Evolutionary conservation across 2,888 invertebrate genomes (phyloP), one percentile per base, ranked within the genome.

Genomic region (Noctua janthina): DNA sequence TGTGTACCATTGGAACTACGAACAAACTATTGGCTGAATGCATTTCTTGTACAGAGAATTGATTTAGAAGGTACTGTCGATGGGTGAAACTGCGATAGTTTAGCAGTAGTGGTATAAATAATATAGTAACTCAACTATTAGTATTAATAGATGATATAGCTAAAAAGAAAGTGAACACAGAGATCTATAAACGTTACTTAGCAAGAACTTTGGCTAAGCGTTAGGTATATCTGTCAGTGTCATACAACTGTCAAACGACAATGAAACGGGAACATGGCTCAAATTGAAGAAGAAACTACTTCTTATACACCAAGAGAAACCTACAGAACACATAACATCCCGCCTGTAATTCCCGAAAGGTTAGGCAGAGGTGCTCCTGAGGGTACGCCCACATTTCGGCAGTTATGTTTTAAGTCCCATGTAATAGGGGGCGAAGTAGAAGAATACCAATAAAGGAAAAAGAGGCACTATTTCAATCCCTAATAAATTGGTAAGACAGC

Each of bases 21-120:
- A 66, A 83, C 83, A 70, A 77, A 78, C 79, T 74, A 74, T 49
- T 78, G 62, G 49, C 67, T 76, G 62, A 51, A 74, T 68, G 74
- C n/a, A 80, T 84, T 80, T 77, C 80, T 67, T 72, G 72, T 85
- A 67, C 23, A 78, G 76, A 79, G 72, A 85, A 85, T 85, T 82
- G 79, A 85, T 82, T 83, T 76, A 85, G 74, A 86, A 82, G 76
- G 56, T 11, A 72, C 68, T 66, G 35, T 56, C 62, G 62, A 49
- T 70, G 11, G 54, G 35, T 84, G 75, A 85, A 78, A 77, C 56
- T 0, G 46, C 46, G 13, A 35, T 67, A 59, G 64, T 49, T 68
- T 51, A 15, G 54, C 10, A 13, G 49, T 20, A 15, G 15, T 39
- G 17, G 39, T 29, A 39, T 46, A 46, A 75, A 62, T 62, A 59